Percentiles rank a stretch among this genome's conserved stretches.
Evolutionary conservation across 1,140 invertebrate species (phyloP).

Genomic region (Agrypnia vestita): DNA sequence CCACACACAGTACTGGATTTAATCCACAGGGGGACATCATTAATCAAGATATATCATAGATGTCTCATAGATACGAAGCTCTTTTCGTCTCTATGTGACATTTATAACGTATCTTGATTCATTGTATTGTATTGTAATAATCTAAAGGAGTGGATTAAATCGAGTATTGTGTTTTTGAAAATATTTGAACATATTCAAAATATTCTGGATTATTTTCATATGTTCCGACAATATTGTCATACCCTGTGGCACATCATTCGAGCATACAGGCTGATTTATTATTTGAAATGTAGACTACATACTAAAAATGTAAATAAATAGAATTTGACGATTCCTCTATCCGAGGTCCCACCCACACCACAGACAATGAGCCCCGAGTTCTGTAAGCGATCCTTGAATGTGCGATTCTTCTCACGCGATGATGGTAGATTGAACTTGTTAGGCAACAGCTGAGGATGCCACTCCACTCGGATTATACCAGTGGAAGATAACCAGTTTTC

Average conservation of each 20-base stretch:
- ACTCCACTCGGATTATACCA: not conserved
- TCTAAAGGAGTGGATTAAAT: no score
- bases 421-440: slow-evolving; percentile 38
- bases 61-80: no score
- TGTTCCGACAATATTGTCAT: not conserved
- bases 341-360: not conserved
- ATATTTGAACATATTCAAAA: no score
- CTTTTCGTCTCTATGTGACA: no score
- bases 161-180: no score
- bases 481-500: not conserved
- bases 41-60: no score
- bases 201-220: no score
- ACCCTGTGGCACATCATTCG: not conserved
- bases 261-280: not conserved
- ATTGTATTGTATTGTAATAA: no score
- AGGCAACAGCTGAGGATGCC: slow-evolving; percentile 27
- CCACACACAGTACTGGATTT: no score
- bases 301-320: not conserved
- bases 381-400: not conserved
- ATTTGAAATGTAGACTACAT: not conserved
- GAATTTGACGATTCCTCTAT: not conserved
- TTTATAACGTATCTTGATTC: no score
- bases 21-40: no score
- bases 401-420: slow-evolving; percentile 31
- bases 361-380: not conserved